Evolutionary conservation across 2,888 invertebrate genomes (phyloP), one percentile per base, ranked within the genome.

Genomic region (Vesta saturnalis): DNA sequence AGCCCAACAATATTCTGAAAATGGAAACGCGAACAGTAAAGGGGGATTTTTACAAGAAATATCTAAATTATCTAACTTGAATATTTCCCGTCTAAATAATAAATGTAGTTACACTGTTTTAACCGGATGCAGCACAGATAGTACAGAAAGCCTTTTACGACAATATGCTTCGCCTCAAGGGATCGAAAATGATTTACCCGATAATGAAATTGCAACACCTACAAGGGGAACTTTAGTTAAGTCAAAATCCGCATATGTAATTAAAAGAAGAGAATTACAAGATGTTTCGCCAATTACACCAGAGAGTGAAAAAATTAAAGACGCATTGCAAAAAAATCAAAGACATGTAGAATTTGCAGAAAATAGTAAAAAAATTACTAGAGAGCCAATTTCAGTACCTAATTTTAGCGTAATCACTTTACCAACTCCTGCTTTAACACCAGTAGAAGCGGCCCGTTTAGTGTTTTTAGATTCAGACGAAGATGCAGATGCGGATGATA

Each of bases 361-460:
- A 67, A 75, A 80, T n/a, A 84, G 71, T 10, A 72, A 75, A 16
- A 77, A 78, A 46, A 85, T 91, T 81, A 85, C 90, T 0, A 85
- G 91, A 60, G 92, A 92, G 76, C 91, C 91, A 0, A 88, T 90
- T 56, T 92, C 92, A 1, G 92, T 92, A 76, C 92, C 92, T 73
- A 92, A 92, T 81, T 92, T 92, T 80, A 89, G 89, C 64, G 69
- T 78, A 5, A 84, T 91, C 74, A 86, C 88, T 1, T 82, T 90
- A 43, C 89, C 90, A 30, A 89, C 90, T 1, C 90, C 90, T 6
- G 89, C 88, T 16, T 83, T 91, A 56, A 90, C 91, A 0, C 91
- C 92, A 0, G 87, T 89, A 12, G 91, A 91, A 80, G 90, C 90
- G 1, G 85, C 91, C 0, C 86, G 90, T 74, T 85, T 92, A 10